Percentiles rank a stretch among this genome's conserved stretches.
Evolutionary conservation across 37 sponge, comb jelly and placozoan genomes (phyloP).

Genomic region (Mnemiopsis leidyi): DNA sequence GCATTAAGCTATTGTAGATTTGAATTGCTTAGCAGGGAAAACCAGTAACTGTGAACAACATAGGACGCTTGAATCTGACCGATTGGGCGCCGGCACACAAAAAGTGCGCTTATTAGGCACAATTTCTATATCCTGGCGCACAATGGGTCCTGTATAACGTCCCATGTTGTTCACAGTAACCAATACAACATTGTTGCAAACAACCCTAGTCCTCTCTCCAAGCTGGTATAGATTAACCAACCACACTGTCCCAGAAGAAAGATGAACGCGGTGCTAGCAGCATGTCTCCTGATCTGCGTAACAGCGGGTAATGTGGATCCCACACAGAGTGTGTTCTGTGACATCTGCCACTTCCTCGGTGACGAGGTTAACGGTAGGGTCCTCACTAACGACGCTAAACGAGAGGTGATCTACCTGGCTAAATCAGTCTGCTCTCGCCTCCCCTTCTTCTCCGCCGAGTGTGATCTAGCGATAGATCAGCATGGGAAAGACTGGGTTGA

Average conservation of each 20-base stretch:
- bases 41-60: too few species aligned
- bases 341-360: constrained; percentile 21
- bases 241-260: neutral
- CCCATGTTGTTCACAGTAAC: too few species aligned
- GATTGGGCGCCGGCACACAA: too few species aligned
- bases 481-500: neutral
- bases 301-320: neutral
- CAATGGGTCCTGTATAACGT: too few species aligned
- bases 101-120: too few species aligned
- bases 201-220: too few species aligned
- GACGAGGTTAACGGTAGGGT: neutral
- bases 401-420: neutral
- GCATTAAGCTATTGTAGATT: too few species aligned
- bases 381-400: neutral
- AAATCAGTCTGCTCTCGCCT: neutral
- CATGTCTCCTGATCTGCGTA: neutral
- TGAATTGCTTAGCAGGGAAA: too few species aligned
- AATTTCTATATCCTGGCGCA: too few species aligned
- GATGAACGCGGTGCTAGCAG: neutral
- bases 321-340: constrained; percentile 8
- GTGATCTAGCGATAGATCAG: neutral
- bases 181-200: too few species aligned
- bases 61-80: too few species aligned
- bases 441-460: neutral
- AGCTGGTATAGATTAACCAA: neutral